These are phyloP conservation scores for Neodiprion lecontei DNA, from an alignment of 1,140 invertebrate genomes.

Conservation along the genomic window DNA sequence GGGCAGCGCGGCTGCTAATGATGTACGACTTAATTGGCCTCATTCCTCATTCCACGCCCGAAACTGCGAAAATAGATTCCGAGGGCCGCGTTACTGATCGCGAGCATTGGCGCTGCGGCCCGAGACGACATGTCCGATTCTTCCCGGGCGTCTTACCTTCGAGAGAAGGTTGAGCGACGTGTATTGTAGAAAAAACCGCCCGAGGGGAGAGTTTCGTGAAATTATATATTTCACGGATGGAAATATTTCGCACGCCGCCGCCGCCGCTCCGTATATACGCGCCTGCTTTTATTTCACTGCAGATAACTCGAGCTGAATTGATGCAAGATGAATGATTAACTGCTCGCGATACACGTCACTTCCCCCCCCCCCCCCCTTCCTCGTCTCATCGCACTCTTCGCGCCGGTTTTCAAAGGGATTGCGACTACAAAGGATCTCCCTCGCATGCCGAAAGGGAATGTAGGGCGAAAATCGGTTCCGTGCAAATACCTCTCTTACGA, in stretches of 20 bases:
- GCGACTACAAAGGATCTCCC: neutral
- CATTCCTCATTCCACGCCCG: constrained; percentile 50
- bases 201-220: too few relatives aligned
- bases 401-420: neutral
- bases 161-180: constrained; percentile 27
- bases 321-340: neutral
- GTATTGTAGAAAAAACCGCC: constrained; percentile 40
- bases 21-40: constrained; percentile 58
- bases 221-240: constrained; percentile 23
- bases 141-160: constrained; percentile 29
- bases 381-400: neutral
- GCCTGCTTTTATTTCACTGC: too few relatives aligned
- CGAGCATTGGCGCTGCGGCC: constrained; percentile 36
- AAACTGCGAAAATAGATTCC: constrained; percentile 43
- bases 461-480: neutral
- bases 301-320: neutral
- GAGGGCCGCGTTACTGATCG: constrained; percentile 28
- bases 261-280: too few relatives aligned
- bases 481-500: neutral
- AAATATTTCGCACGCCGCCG: neutral
- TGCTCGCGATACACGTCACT: neutral
- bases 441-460: neutral
- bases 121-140: constrained; percentile 33
- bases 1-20: constrained; percentile 48
- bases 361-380: neutral